Evolutionary conservation across 2,888 invertebrate genomes (phyloP).

Genomic region (Emmelina monodactyla): DNA sequence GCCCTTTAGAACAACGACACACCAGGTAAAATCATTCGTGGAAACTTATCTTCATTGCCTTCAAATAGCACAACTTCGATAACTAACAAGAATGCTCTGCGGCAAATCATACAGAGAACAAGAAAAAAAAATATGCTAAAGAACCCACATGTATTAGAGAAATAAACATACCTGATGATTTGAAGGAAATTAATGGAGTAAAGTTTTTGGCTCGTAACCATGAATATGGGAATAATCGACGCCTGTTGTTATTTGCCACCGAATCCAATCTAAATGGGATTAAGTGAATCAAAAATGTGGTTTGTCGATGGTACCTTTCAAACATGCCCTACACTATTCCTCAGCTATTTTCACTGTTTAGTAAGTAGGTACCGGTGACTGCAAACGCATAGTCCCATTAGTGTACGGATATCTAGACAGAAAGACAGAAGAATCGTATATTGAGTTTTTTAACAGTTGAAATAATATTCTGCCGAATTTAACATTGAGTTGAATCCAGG

Average conservation of each 20-base stretch:
- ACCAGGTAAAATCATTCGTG: background rate
- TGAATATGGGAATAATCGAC: background rate
- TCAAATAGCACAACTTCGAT: slow-evolving; percentile 3
- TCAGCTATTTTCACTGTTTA: slow-evolving; percentile 5
- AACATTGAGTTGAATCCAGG: no score
- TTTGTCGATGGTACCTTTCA: slow-evolving; percentile 11
- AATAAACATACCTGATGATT: slow-evolving; percentile 5
- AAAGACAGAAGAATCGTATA: slow-evolving; percentile 2
- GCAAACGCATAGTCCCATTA: slow-evolving; percentile 2
- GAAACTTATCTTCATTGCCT: background rate
- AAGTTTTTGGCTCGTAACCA: slow-evolving; percentile 2
- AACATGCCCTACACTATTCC: slow-evolving; percentile 9
- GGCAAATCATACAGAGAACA: slow-evolving; percentile 4
- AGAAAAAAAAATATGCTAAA: slow-evolving; percentile 3
- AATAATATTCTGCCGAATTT: slow-evolving; percentile 1
- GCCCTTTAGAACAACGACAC: background rate
- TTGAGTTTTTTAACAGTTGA: background rate
- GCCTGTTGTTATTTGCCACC: slow-evolving; percentile 7
- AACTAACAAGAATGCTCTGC: slow-evolving; percentile 6
- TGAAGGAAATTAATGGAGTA: slow-evolving; percentile 3
- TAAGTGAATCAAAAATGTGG: slow-evolving; percentile 9
- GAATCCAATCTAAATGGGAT: slow-evolving; percentile 5
- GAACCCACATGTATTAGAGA: slow-evolving; percentile 2
- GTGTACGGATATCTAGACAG: background rate
- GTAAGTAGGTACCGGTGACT: background rate